Evolutionary conservation across 2,797 vertebrate genomes (phyloP), one percentile per base, ranked within the genome.

Genomic region (Carapus acus): DNA sequence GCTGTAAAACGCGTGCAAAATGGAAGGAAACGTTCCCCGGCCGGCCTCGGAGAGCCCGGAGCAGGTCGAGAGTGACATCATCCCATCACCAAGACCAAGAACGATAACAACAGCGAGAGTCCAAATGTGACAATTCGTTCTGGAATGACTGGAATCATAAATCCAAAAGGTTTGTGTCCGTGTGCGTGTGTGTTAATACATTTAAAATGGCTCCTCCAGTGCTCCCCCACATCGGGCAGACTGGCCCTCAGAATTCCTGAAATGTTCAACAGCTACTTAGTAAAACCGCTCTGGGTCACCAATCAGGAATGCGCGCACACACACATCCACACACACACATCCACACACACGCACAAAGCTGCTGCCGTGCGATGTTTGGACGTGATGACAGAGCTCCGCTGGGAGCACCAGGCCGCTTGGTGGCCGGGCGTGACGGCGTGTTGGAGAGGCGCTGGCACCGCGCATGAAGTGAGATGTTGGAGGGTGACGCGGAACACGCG

Each of bases 301-400:
- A 58, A 78, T 76, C 71, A 78, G 80, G 79, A 81, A 84, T 83
- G 79, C 77, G 73, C 69, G 67, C 72, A 73, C 81, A 83, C 77
- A 73, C n/a, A n/a, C n/a, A n/a, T n/a, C n/a, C n/a, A n/a, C n/a
- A n/a, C n/a, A n/a, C n/a, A n/a, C n/a, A n/a, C n/a, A n/a, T n/a
- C n/a, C n/a, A n/a, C n/a, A n/a, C n/a, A n/a, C n/a, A n/a, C n/a
- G n/a, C n/a, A n/a, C n/a, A n/a, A n/a, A 80, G 75, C 76, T 74
- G 72, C 73, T 65, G 79, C 77, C 57, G 54, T 15, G 54, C 81
- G 34, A 70, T 60, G 61, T 70, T 69, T 48, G 64, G 79, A 74
- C 11, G 76, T 78, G 80, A 79, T 74, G 80, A 84, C 82, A 83
- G 78, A 58, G 74, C 58, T 58, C 45, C 60, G 71, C 73, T 76